Evolutionary conservation across 2,113 vertebrate genomes (phyloP).

Genomic region (Engraulis encrasicolus): DNA sequence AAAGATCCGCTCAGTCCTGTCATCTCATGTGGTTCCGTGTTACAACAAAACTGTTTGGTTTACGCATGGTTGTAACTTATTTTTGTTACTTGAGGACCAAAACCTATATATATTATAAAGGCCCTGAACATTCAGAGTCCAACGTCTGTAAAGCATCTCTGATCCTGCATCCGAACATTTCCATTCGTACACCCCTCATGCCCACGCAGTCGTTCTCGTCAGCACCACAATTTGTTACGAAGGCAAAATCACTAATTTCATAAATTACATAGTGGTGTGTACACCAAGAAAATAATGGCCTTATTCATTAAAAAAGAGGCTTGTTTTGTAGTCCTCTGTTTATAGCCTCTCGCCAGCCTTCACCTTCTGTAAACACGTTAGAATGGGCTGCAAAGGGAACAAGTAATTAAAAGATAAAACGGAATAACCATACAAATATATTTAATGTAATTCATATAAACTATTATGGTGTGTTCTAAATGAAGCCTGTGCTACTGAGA

Average conservation of each 20-base stretch:
- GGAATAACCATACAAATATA: too few relatives aligned
- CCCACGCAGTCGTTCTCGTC: background rate
- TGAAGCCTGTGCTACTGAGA: too few relatives aligned
- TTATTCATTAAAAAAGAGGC: too few relatives aligned
- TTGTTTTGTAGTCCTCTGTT: too few relatives aligned
- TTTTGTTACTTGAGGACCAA: background rate
- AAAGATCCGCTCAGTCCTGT: background rate
- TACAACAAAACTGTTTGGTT: slow-evolving; percentile 14
- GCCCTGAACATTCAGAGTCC: background rate
- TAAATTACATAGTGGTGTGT: too few relatives aligned
- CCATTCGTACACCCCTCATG: background rate
- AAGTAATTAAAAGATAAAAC: too few relatives aligned
- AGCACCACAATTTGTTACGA: background rate
- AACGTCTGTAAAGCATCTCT: background rate
- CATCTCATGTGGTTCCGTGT: slow-evolving; percentile 16
- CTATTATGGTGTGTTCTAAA: too few relatives aligned
- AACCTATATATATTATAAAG: background rate
- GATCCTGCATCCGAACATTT: background rate
- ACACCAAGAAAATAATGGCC: too few relatives aligned
- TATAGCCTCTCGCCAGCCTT: too few relatives aligned
- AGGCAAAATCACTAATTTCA: background rate
- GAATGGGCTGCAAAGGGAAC: too few relatives aligned
- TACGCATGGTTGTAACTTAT: background rate
- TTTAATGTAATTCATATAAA: too few relatives aligned
- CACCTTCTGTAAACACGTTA: too few relatives aligned